phyloP scores from a whole-genome alignment of 1,140 invertebrate species.

The Eufriesea mexicana region DNA sequence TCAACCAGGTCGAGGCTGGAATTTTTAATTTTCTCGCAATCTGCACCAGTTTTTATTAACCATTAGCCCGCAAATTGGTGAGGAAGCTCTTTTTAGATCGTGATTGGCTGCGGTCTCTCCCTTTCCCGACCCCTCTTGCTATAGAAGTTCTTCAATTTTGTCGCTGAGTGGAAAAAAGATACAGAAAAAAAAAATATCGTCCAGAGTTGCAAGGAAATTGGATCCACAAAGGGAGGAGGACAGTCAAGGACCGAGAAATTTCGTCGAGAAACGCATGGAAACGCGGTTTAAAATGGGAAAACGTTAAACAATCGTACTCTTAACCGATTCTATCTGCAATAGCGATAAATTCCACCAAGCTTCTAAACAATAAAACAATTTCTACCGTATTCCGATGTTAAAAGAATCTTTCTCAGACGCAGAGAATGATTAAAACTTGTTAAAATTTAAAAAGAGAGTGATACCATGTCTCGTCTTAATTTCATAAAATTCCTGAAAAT shows the following conservation, averaged over 20 bases:
- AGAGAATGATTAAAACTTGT: too few species aligned
- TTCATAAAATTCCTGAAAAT: too few species aligned
- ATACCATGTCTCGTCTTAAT: too few species aligned
- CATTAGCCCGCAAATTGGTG: conserved; percentile 54
- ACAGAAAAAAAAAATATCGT: not conserved
- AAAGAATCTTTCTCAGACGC: too few species aligned
- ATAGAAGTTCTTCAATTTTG: conserved; percentile 25
- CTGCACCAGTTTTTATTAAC: conserved; percentile 53
- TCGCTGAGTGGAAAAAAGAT: not conserved
- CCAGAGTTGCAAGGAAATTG: not conserved
- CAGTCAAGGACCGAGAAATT: not conserved
- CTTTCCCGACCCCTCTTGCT: not conserved
- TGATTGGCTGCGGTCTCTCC: not conserved
- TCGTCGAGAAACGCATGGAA: not conserved
- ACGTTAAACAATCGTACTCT: not conserved
- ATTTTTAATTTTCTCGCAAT: conserved; percentile 66
- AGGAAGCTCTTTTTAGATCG: conserved; percentile 18
- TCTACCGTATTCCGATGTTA: too few species aligned
- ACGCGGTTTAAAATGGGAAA: not conserved
- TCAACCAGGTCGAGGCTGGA: conserved; percentile 30
- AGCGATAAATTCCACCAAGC: too few species aligned
- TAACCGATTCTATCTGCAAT: not conserved
- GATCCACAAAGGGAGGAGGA: conserved; percentile 11
- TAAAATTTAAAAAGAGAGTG: too few species aligned
- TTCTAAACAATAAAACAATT: too few species aligned